Evolutionary conservation across 2,888 invertebrate genomes (phyloP), one percentile per base, ranked within the genome.

Genomic region (Epiblema foenella): DNA sequence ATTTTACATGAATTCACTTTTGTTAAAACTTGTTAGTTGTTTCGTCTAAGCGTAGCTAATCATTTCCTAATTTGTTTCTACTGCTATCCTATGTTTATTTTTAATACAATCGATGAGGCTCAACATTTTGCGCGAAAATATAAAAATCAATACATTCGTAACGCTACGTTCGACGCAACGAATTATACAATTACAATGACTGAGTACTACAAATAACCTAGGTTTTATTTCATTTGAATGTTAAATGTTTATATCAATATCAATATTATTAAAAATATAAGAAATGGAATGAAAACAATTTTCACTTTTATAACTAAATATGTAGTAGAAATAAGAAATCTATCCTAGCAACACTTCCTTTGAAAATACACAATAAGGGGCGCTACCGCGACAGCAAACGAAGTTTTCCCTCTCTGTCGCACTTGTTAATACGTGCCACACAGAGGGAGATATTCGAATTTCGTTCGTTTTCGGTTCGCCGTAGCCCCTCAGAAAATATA

Each of bases 121-220:
- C 33, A 65, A 69, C 67, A 80, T 77, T 80, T 79, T 78, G 80
- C 78, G 79, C 81, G 77, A 77, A 83, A 78, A 87, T 51, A 63
- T 52, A 29, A 70, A 77, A 80, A 77, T 78, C 80, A 78, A 78
- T 76, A 77, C 63, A 29, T 56, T 58, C 37, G 29, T 72, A 39
- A 68, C 76, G 76, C 76, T 81, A 74, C 80, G 64, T 75, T 76
- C 15, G 42, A 76, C 76, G 76, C 68, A 74, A 18, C n/a, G 11
- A n/a, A 39, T 18, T 9, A 20, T 52, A 51, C 9, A 20, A 15
- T 15, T 5, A 42, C 18, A 0, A 10, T 10, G 10, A 51, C 2
- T 17, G 17, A 37, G 37, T 11, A 18, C 11, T 20, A 58, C 20
- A n/a, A 42, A 18, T 9, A 49, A 17, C 8, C 18, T 9, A 17